These are phyloP conservation scores for Xestia xanthographa DNA, from an alignment of 2,888 invertebrate genomes.

Conservation along the genomic window DNA sequence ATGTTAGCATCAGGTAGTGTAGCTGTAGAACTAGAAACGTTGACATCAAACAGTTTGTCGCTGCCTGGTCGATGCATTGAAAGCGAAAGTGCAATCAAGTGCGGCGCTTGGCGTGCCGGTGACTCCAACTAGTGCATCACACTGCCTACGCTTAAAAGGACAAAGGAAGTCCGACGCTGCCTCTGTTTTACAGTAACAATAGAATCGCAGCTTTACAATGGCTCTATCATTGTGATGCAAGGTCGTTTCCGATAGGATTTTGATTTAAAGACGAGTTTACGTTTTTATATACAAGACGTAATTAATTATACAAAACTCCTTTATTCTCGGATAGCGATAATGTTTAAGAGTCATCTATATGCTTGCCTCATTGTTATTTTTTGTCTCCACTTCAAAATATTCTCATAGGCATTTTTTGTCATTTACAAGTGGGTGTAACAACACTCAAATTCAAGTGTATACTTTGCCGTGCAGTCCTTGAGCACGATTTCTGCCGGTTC, in stretches of 20 bases:
- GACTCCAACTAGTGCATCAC: slow-evolving; percentile 66
- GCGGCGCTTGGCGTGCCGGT: slow-evolving; percentile 65
- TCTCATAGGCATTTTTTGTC: slow-evolving; percentile 55
- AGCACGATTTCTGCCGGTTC: slow-evolving; percentile 72
- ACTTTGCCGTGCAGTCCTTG: slow-evolving; percentile 65
- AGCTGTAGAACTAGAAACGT: slow-evolving; percentile 44
- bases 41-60: slow-evolving; percentile 56
- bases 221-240: slow-evolving; percentile 38
- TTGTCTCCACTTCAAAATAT: slow-evolving; percentile 52
- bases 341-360: slow-evolving; percentile 23
- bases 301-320: slow-evolving; percentile 12
- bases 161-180: slow-evolving; percentile 75
- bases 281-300: slow-evolving; percentile 14
- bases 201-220: slow-evolving; percentile 51
- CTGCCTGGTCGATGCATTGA: slow-evolving; percentile 74
- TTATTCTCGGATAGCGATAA: slow-evolving; percentile 19
- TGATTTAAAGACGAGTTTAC: slow-evolving; percentile 26
- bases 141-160: slow-evolving; percentile 73
- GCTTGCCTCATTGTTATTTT: slow-evolving; percentile 59
- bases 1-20: slow-evolving; percentile 54
- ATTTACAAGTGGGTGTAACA: slow-evolving; percentile 50
- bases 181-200: slow-evolving; percentile 66
- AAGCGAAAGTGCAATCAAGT: slow-evolving; percentile 86
- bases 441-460: slow-evolving; percentile 60
- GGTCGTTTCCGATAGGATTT: slow-evolving; percentile 33